Percentiles rank a stretch among this genome's conserved stretches.
Evolutionary conservation across 2,888 invertebrate species (phyloP).

Genomic region (Plebejus anna): DNA sequence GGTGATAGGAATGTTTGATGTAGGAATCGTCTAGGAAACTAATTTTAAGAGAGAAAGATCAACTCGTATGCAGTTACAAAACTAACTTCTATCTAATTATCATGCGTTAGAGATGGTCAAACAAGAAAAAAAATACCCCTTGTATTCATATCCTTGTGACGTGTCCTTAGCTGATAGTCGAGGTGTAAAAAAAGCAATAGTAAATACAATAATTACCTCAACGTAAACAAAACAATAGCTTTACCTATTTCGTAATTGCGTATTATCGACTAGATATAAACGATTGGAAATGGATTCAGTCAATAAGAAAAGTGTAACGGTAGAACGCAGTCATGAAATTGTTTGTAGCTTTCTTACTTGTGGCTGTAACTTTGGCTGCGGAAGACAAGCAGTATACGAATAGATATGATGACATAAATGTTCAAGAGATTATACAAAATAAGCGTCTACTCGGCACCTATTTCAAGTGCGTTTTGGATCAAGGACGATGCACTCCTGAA

Average conservation of each 20-base stretch:
- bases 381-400: conserved; percentile 69
- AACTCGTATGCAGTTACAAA: no score
- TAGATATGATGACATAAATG: conserved; percentile 84
- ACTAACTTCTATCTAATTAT: no score
- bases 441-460: conserved; percentile 83
- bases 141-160: neutral
- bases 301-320: conserved; percentile 19
- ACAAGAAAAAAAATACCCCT: neutral
- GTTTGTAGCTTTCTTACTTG: neutral
- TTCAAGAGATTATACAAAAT: conserved; percentile 84
- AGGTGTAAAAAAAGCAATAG: conserved; percentile 13
- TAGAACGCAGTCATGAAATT: conserved; percentile 19
- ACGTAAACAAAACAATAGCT: conserved; percentile 6
- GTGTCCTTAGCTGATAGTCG: neutral
- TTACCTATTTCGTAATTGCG: conserved; percentile 11
- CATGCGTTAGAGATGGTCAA: no score
- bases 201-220: neutral
- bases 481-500: conserved; percentile 84
- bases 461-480: conserved; percentile 83
- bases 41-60: no score
- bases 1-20: no score
- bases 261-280: conserved; percentile 24
- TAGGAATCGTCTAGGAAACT: no score
- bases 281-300: neutral
- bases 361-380: conserved; percentile 33